Conservation (phyloP, 2,113 vertebrate genomes). For the Pelmatolapia mariae region DNA sequence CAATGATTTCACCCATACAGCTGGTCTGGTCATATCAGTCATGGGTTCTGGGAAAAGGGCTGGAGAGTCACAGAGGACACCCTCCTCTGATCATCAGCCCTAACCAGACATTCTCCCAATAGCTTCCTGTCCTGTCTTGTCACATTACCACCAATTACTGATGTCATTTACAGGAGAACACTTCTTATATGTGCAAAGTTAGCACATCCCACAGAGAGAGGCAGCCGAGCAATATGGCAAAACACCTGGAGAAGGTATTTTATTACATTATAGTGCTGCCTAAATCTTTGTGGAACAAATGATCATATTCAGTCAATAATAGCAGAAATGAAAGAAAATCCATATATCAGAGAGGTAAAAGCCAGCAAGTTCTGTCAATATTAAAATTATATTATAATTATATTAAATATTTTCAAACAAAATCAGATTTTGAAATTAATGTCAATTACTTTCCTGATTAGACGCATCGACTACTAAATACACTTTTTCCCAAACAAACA, state of each 20-base stretch:
- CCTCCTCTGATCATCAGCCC: slow-evolving; percentile 11
- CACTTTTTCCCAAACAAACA: background rate
- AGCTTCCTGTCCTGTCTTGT: slow-evolving; percentile 55
- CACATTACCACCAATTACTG: slow-evolving; percentile 38
- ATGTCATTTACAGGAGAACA: slow-evolving; percentile 28
- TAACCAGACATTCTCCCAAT: slow-evolving; percentile 52
- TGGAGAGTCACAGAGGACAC: slow-evolving; percentile 8
- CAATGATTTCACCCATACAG: slow-evolving; percentile 6
- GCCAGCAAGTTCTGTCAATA: background rate
- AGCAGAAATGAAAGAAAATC: background rate
- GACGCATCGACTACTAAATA: background rate
- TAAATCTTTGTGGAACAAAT: background rate
- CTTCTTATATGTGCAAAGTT: background rate
- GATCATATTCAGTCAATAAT: background rate
- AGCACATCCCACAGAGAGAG: background rate
- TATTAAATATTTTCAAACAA: background rate
- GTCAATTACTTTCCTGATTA: background rate
- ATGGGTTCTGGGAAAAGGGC: slow-evolving; percentile 55
- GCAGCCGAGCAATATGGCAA: background rate
- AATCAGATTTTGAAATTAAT: background rate
- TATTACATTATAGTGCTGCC: background rate
- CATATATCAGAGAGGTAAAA: background rate
- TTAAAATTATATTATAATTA: background rate
- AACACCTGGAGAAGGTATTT: background rate
- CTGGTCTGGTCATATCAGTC: background rate